Percentiles rank a stretch among this genome's conserved stretches.
phyloP scores from a whole-genome alignment of 2,113 vertebrate genomes.

The Corapipo altera region DNA sequence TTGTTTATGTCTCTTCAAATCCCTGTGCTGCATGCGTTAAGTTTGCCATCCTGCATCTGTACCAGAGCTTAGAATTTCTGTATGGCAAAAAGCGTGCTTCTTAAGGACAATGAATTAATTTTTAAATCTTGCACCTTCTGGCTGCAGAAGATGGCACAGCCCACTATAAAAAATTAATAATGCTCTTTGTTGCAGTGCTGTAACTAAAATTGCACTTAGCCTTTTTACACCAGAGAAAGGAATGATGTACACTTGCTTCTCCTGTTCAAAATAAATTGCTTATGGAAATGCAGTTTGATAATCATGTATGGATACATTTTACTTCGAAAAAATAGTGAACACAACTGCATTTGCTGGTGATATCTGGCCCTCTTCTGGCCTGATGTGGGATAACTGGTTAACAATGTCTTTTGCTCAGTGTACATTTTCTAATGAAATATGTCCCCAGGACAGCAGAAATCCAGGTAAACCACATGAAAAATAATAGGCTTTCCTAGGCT shows the following conservation, averaged over 20 bases:
- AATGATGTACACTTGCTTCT: not conserved
- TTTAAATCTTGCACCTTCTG: not conserved
- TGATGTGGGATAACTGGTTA: not conserved
- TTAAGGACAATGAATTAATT: rapidly evolving
- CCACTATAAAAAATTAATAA: not conserved
- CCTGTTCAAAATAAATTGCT: not conserved
- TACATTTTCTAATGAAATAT: not conserved
- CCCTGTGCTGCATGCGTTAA: not conserved
- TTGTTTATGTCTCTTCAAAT: not conserved
- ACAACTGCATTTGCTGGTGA: not conserved
- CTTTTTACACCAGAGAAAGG: not conserved
- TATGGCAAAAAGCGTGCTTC: not conserved
- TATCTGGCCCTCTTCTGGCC: conserved; percentile 8
- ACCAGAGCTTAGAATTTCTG: not conserved
- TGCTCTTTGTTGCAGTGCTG: not conserved
- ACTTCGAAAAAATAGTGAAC: not conserved
- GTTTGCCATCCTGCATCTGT: not conserved
- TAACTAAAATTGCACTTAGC: not conserved
- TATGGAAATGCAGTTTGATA: not conserved
- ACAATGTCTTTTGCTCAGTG: not conserved
- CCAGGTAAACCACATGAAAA: not conserved
- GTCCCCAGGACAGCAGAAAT: not conserved
- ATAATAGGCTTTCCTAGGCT: not conserved
- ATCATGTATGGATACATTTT: rapidly evolving
- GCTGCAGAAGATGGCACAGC: not conserved